Percentiles rank a stretch among this genome's conserved stretches.
phyloP scores from a whole-genome alignment of 2,113 vertebrate genomes.

The Cichladusa arquata region DNA sequence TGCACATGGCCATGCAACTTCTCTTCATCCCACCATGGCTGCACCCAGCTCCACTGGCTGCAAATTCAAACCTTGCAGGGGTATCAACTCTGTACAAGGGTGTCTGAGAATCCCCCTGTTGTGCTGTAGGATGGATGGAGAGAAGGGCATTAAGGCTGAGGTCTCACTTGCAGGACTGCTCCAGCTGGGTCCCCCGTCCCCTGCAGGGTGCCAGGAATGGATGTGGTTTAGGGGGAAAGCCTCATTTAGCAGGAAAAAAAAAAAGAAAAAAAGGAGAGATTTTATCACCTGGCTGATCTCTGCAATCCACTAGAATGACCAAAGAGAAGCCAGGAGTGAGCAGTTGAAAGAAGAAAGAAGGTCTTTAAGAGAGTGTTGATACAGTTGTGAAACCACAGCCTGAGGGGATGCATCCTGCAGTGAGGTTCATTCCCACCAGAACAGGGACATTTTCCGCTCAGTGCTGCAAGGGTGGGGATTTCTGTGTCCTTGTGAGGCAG shows the following conservation, averaged over 20 bases:
- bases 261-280: background rate
- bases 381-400: background rate
- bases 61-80: background rate
- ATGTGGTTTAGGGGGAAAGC: background rate
- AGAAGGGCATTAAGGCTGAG: background rate
- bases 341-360: background rate
- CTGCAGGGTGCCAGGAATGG: background rate
- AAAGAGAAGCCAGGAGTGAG: background rate
- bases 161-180: background rate
- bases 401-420: background rate
- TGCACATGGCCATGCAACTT: accelerated
- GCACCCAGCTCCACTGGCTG: background rate
- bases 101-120: background rate
- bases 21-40: accelerated
- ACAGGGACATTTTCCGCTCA: background rate
- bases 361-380: background rate
- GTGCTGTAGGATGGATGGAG: background rate
- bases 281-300: background rate
- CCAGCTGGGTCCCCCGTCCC: background rate
- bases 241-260: background rate
- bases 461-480: background rate
- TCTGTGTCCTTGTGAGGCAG: background rate
- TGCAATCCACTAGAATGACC: background rate
- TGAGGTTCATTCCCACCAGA: background rate
- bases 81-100: accelerated